Percentiles rank a stretch among this genome's conserved stretches.
Conservation (phyloP, 2,797 vertebrate genomes). For the Harpagifer antarcticus region DNA sequence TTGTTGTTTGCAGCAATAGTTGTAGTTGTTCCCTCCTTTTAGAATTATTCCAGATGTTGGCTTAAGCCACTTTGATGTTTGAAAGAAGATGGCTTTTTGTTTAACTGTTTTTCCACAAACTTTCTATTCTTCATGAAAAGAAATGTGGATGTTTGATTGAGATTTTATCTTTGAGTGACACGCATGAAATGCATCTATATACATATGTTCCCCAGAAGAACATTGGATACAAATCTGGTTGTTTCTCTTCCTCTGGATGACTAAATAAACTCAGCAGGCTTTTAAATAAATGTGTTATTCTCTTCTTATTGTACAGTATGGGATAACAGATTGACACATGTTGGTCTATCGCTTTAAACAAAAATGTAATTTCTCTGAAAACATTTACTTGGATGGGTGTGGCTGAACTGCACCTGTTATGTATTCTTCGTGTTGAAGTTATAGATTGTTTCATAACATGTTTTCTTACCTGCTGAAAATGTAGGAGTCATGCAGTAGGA, state of each 20-base stretch:
- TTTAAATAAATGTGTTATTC: too few relatives aligned
- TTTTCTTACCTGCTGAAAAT: slow-evolving; percentile 16
- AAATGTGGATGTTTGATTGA: not conserved
- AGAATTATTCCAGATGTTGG: slow-evolving; percentile 36
- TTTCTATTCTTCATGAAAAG: not conserved
- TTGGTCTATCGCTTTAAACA: too few relatives aligned
- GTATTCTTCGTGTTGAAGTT: not conserved
- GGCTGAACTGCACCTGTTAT: not conserved
- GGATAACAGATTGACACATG: too few relatives aligned
- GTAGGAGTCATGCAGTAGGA: not conserved
- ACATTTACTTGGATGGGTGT: slow-evolving; percentile 2
- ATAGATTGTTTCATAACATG: slow-evolving; percentile 6
- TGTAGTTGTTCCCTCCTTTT: slow-evolving; percentile 6
- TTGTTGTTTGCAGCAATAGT: slow-evolving; percentile 36
- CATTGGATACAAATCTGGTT: not conserved
- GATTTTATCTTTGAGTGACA: not conserved
- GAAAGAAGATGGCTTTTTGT: not conserved
- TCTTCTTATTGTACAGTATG: too few relatives aligned
- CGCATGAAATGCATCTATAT: not conserved
- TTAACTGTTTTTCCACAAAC: slow-evolving; percentile 1
- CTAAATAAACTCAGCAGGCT: too few relatives aligned
- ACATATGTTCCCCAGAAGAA: not conserved
- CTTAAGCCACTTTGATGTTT: slow-evolving; percentile 1
- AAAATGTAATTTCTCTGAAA: too few relatives aligned
- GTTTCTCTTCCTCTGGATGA: not conserved